These are phyloP conservation scores for Porites cylindrica DNA, from an alignment of 92 coral and sea anemone species.

Conservation along the genomic window DNA sequence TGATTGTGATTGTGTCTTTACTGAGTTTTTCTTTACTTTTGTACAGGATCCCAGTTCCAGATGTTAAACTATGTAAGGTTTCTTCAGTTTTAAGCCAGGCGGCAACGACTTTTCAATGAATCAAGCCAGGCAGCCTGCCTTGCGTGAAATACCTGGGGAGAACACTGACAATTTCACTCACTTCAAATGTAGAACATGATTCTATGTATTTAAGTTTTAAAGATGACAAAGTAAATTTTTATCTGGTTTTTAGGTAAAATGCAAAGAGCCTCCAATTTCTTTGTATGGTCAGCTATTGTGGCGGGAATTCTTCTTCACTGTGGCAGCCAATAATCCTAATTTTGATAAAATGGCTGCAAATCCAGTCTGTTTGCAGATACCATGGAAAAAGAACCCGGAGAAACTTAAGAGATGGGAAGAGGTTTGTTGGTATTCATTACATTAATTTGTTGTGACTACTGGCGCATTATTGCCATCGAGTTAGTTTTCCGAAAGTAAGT, in stretches of 20 bases:
- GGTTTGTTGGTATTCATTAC: conserved; percentile 39
- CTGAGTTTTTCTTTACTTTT: too few species aligned
- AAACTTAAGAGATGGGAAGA: conserved; percentile 72
- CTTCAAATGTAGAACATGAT: too few species aligned
- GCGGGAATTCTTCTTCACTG: conserved; percentile 88
- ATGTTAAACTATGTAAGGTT: too few species aligned
- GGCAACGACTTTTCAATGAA: too few species aligned
- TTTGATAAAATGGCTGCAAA: conserved; percentile 81
- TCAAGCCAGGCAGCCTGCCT: too few species aligned
- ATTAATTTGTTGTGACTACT: background rate
- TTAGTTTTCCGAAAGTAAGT: too few species aligned
- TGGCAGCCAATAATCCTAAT: conserved; percentile 85
- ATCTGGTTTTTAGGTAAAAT: conserved; percentile 61
- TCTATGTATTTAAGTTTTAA: too few species aligned
- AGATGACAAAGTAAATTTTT: background rate
- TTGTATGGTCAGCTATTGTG: conserved; percentile 88
- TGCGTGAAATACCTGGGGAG: too few species aligned
- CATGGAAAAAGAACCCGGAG: conserved; percentile 74
- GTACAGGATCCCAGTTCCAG: too few species aligned
- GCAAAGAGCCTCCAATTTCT: conserved; percentile 78
- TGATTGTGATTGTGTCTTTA: too few species aligned
- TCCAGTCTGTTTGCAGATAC: conserved; percentile 81
- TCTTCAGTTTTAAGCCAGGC: too few species aligned
- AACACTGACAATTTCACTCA: too few species aligned
- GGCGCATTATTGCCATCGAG: background rate